Evolutionary conservation across 2,888 invertebrate genomes (phyloP), one percentile per base, ranked within the genome.

Genomic region (Catocala sponsa): DNA sequence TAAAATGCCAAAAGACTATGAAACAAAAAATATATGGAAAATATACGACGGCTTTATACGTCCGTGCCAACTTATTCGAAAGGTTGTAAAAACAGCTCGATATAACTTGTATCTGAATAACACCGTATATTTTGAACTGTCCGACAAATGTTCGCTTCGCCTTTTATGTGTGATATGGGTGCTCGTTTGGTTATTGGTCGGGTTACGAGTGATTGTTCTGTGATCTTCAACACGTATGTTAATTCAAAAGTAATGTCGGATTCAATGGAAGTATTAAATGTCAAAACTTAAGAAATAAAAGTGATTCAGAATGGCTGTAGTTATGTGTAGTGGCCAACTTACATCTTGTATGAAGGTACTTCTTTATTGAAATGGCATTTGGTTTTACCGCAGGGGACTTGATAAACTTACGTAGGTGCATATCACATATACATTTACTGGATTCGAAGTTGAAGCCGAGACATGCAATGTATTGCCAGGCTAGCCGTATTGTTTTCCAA

Each of bases 1-100:
- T 33, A 52, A 60, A 66, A 66, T 66, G 65, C 65, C 77, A 68
- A 72, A 76, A 59, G 46, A 60, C 46, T 65, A 63, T 59, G 50
- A 55, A 25, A 25, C 25, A 25, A 25, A 13, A 11, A 25, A 56
- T 54, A 67, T 50, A 51, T 42, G 32, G 52, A 59, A 57, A 70
- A 55, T 49, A 65, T 50, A 64, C 55, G 43, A 32, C 11, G 43
- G 32, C 59, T 59, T 62, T 65, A 62, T 47, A 63, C 49, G 59
- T 60, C 46, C 59, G 55, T 48, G 58, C 59, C 25, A 57, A 75
- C 66, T 72, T 72, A 65, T 64, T 12, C 15, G 60, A 62, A 52
- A 54, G 60, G 53, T 56, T 56, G 48, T 54, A 59, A 63, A 51
- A 65, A 2, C 12, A 33, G 15, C 35, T 49, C 25, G 50, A 50